Evolutionary conservation across 1,140 invertebrate species (phyloP), one percentile per base, ranked within the genome.

Genomic region (Bradynema listronoti): DNA sequence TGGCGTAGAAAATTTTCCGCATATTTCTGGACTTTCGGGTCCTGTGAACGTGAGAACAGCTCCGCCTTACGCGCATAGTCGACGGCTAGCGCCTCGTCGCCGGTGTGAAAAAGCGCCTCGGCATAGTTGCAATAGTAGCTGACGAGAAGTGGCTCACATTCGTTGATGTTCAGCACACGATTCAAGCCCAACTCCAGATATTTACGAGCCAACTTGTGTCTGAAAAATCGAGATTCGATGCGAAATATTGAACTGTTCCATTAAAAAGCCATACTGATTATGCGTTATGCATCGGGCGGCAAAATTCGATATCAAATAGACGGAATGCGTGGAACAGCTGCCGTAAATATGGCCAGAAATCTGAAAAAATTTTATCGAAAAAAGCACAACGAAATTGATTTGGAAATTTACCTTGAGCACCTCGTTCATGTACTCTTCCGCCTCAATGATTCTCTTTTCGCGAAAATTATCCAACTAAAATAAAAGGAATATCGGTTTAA

Each of bases 111-210:
- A 16, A 77, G 49, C 5, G 77, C 68, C 50, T 77, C 74, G 0
- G 74, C 74, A 56, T 78, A 77, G 22, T 72, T 72, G 47, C 76
- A 78, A 45, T 78, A 78, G 33, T 66, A 71, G 29, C 58, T 47
- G 24, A 71, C 49, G 9, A 71, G 33, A 9, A 70, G 14, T 27
- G 25, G 50, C 24, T 58, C 68, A 52, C 50, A 72, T 29, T 68
- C 68, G 14, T 66, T 39, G 5, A 67, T 51, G 41, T 69, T 39
- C 14, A 76, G 11, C n/a, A 73, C 66, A 16, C 73, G 43, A 25
- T 71, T 61, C 30, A 75, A 57, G 32, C 69, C 73, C n/a, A 72
- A 43, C 11, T 54, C 36, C 5, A 77, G 54, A 59, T 77, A 77
- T 22, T 77, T 77, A 7, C 32, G 30, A 2, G 74, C 74, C 33